Percentiles rank a stretch among this genome's conserved stretches.
Evolutionary conservation across 2,888 invertebrate genomes (phyloP).

Genomic region (Agonopterix alstromeriana): DNA sequence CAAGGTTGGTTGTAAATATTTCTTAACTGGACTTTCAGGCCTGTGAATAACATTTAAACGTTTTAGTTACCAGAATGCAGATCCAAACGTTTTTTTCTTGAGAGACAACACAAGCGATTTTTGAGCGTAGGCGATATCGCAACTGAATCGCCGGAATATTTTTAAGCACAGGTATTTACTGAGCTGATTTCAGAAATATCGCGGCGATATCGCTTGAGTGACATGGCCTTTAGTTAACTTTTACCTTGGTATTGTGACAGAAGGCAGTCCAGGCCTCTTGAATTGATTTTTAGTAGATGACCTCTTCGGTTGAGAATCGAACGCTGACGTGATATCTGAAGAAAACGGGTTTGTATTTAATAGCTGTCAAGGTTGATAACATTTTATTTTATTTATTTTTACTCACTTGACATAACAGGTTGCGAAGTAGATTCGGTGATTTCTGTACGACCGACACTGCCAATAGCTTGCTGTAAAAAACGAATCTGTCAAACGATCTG

Average conservation of each 20-base stretch:
- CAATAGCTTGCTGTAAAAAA: constrained; percentile 32
- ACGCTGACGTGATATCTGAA: constrained; percentile 53
- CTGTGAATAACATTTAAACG: constrained; percentile 66
- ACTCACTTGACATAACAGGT: constrained; percentile 64
- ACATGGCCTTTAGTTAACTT: neutral
- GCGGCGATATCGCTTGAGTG: no score
- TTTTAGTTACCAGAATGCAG: neutral
- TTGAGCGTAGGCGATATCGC: no score
- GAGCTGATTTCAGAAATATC: no score
- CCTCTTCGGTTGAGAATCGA: constrained; percentile 58
- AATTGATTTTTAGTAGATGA: constrained; percentile 58
- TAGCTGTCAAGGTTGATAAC: neutral
- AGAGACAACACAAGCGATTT: no score
- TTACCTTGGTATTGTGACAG: constrained; percentile 59
- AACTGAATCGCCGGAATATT: no score
- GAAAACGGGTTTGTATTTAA: constrained; percentile 8
- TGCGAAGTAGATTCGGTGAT: constrained; percentile 67
- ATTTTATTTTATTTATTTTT: neutral
- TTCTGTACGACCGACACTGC: constrained; percentile 52
- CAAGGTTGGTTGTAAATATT: constrained; percentile 88
- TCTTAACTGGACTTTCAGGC: constrained; percentile 88
- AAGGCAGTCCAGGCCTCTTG: constrained; percentile 56
- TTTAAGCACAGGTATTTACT: no score
- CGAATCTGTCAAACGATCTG: no score
- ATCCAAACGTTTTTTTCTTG: no score